phyloP scores from a whole-genome alignment of 2,797 vertebrate species.

The Columba guinea region DNA sequence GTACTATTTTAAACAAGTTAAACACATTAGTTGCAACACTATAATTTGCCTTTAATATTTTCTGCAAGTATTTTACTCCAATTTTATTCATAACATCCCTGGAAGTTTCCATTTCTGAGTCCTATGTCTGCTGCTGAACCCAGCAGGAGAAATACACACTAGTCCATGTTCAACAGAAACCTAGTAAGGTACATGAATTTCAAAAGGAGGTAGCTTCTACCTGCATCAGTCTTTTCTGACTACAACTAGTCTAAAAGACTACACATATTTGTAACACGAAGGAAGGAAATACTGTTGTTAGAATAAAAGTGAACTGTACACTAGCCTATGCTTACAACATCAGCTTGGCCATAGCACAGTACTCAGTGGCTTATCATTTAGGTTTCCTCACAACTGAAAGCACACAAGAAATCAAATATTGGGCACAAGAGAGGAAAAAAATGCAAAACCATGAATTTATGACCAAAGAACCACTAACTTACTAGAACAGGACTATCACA shows the following conservation, averaged over 20 bases:
- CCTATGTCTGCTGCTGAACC: neutral
- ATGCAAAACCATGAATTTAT: neutral
- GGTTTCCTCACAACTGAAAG: neutral
- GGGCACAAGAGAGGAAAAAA: neutral
- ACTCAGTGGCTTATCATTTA: neutral
- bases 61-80: neutral
- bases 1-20: neutral
- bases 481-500: neutral
- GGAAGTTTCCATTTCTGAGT: neutral
- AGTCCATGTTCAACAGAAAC: neutral
- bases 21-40: neutral
- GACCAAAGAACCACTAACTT: neutral
- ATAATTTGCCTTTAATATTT: neutral
- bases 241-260: neutral
- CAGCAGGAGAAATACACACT: neutral
- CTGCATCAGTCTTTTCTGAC: neutral
- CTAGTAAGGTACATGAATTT: neutral
- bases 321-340: neutral
- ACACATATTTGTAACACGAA: neutral
- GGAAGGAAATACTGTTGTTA: neutral
- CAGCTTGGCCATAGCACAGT: neutral
- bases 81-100: neutral
- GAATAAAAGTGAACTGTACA: neutral
- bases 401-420: neutral
- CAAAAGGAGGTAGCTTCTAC: neutral